A percentile compares a stretch with the other conserved stretches of the same genome.
These are phyloP conservation scores for Metellina segmentata DNA, from an alignment of 2,888 invertebrate species.

Conservation along the genomic window DNA sequence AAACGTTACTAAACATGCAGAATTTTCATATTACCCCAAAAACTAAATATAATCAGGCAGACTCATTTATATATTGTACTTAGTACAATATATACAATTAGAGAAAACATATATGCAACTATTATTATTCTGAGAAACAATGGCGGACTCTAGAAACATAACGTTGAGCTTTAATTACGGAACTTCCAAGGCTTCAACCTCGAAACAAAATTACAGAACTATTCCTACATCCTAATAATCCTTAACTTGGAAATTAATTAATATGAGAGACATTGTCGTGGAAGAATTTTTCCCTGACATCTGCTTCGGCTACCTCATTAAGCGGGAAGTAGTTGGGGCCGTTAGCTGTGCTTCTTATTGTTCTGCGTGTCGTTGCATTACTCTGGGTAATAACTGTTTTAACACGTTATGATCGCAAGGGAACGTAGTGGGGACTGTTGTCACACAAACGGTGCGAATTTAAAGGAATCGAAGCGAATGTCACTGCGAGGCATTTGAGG, in stretches of 20 bases:
- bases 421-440: neutral
- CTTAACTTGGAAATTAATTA: slow-evolving; percentile 60
- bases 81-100: neutral
- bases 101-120: neutral
- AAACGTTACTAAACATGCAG: too few species aligned
- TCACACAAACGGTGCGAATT: neutral
- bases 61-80: neutral
- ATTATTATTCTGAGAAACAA: neutral
- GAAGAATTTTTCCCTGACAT: slow-evolving; percentile 50
- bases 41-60: neutral
- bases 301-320: slow-evolving; percentile 49
- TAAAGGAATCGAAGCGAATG: neutral
- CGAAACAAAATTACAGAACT: slow-evolving; percentile 32
- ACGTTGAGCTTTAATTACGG: slow-evolving; percentile 43
- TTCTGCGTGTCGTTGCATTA: slow-evolving; percentile 18
- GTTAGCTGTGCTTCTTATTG: slow-evolving; percentile 48
- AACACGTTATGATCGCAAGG: neutral
- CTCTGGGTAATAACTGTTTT: slow-evolving; percentile 55
- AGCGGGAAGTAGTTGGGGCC: neutral
- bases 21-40: neutral
- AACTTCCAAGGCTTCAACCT: neutral
- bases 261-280: slow-evolving; percentile 35
- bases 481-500: neutral
- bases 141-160: neutral
- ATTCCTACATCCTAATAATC: slow-evolving; percentile 33